Evolutionary conservation across 1,140 invertebrate genomes (phyloP), one percentile per base, ranked within the genome.

Genomic region (Psix sp.): DNA sequence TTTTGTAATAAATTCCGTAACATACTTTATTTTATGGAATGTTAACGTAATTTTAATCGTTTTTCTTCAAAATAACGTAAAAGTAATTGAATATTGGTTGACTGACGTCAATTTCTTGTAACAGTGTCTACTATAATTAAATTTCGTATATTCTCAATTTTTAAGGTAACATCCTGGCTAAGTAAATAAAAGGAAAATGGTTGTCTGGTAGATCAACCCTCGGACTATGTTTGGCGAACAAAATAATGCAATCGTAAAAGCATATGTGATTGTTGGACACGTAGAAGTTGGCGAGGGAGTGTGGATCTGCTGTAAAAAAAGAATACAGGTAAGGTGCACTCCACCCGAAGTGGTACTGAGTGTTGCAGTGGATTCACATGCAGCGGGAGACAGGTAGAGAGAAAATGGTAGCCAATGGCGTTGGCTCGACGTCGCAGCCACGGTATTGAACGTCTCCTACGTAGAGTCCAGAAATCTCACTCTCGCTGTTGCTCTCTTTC

Each of bases 361-460:
- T 51, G 24, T 38, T 20, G 56, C 67, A 67, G 57, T 59, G 40
- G 63, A 60, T 68, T 60, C 57, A 72, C 57, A 59, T 76, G 74
- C 62, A 71, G 42, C 66, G 35, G 51, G 60, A 38, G 66, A 66
- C 49, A 68, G 63, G 52, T 74, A 73, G 60, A 76, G 73, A 77
- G 78, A 78, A 81, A 83, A 81, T 81, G 77, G 78, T 80, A 83
- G 80, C 80, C 80, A 83, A 83, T 83, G 74, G 80, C 81, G 78
- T 76, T 81, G 70, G 75, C 77, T 77, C 63, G n/a, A 33, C 77
- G 75, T 77, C 77, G 75, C 71, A 71, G 76, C 72, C 70, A 74
- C 79, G 70, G 75, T 83, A 83, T 83, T 83, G 82, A 83, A 82
- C 82, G 82, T 82, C 82, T 82, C 78, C 74, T 77, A 72, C 67